Evolutionary conservation across 2,797 vertebrate species (phyloP), one percentile per base, ranked within the genome.

Genomic region (Gadopsis marmoratus): DNA sequence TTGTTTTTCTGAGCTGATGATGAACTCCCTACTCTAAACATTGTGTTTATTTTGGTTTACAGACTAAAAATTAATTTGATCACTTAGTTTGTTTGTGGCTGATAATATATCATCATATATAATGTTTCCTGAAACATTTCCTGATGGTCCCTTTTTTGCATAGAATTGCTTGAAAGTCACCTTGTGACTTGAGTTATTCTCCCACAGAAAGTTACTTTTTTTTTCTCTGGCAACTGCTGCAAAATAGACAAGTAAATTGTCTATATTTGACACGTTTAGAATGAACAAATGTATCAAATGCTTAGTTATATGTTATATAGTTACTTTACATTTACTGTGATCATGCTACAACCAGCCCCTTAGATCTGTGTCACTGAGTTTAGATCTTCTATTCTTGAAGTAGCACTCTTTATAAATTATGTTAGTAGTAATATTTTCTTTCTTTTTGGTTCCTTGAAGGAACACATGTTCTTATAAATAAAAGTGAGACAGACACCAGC

Each of bases 241-340:
- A 26, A 26, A 26, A 26, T 26, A 26, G 26, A 3, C 33, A 77
- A 85, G 77, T 67, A 81, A 63, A 75, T 55, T 77, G 69, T 86
- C 70, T 45, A 2, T 33, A 67, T 76, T 60, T 68, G 69, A 80
- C 74, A 60, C 35, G 54, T 85, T 88, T 55, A 69, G 23, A 78
- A 33, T 64, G 53, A 85, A 71, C 35, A 58, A 26, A 26, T 26
- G 26, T 26, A 26, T 26, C 26, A 26, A 26, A 26, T 26, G 26
- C 26, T 26, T 26, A 26, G 26, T 26, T 26, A 26, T 26, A 26
- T 26, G 26, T 26, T 26, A 26, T 26, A 26, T 26, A 26, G 26
- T 26, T 26, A 26, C 26, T 26, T 26, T 26, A 26, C 56, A 75
- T 83, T 60, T 64, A 58, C 58, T 80, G 47, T 51, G 51, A 66